phyloP scores from a whole-genome alignment of 2,888 invertebrate species.

The Himalopsyche tibetana region DNA sequence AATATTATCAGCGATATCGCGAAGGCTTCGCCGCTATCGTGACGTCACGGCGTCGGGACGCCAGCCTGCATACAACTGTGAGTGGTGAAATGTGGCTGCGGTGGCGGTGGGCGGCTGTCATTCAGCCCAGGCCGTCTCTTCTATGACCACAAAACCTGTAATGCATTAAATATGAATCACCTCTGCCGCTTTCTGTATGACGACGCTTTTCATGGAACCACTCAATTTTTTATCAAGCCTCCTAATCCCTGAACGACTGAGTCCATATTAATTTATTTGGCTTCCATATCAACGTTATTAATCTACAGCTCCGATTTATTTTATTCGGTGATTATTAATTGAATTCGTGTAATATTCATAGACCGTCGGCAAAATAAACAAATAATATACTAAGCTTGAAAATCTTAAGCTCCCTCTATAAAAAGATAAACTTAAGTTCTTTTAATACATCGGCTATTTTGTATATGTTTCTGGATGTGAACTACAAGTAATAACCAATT shows the following conservation, averaged over 20 bases:
- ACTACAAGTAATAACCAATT: too few relatives aligned
- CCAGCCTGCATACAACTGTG: conserved; percentile 32
- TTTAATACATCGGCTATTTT: too few relatives aligned
- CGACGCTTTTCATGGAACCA: conserved; percentile 21
- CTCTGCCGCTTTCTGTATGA: conserved; percentile 34
- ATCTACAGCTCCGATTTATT: too few relatives aligned
- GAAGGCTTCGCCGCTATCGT: conserved; percentile 54
- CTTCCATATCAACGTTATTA: not conserved
- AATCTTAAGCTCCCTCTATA: too few relatives aligned
- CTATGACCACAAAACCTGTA: conserved; percentile 45
- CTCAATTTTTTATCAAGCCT: not conserved
- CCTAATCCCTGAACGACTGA: not conserved
- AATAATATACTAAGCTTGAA: too few relatives aligned
- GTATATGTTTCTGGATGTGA: too few relatives aligned
- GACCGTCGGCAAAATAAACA: too few relatives aligned
- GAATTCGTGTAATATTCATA: too few relatives aligned
- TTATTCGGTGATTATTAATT: too few relatives aligned
- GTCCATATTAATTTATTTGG: not conserved
- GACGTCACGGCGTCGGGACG: conserved; percentile 53
- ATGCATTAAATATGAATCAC: conserved; percentile 63
- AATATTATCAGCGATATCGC: conserved; percentile 39
- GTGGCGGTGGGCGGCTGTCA: conserved; percentile 53
- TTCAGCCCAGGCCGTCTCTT: conserved; percentile 35
- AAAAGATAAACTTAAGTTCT: too few relatives aligned
- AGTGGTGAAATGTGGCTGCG: conserved; percentile 20